phyloP scores from a whole-genome alignment of 2,888 invertebrate species.

The Nemotelus nigrinus region DNA sequence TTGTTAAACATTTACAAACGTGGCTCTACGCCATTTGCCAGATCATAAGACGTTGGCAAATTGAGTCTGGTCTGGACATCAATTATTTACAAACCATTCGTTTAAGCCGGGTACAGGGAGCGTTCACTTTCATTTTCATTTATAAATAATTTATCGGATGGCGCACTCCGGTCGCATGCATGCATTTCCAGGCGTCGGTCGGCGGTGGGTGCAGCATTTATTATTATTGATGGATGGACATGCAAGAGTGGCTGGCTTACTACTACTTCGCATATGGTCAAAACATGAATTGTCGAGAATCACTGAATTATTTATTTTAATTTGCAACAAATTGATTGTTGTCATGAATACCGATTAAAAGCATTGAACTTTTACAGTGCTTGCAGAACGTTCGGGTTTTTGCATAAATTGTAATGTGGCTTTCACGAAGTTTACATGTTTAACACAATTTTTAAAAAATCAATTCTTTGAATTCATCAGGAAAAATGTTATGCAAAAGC shows the following conservation, averaged over 20 bases:
- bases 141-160: conserved; percentile 19
- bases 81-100: conserved; percentile 6
- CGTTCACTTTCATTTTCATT: conserved; percentile 16
- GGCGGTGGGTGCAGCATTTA: background rate
- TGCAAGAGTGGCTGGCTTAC: background rate
- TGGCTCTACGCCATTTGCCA: too few relatives aligned
- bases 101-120: background rate
- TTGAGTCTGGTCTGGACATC: background rate
- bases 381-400: background rate
- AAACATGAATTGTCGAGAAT: too few relatives aligned
- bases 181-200: too few relatives aligned
- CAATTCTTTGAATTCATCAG: too few relatives aligned
- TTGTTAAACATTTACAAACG: too few relatives aligned
- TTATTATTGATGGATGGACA: conserved; percentile 2
- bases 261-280: background rate
- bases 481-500: too few relatives aligned
- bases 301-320: conserved; percentile 18
- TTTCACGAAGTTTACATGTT: too few relatives aligned
- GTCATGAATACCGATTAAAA: background rate
- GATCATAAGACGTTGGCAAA: too few relatives aligned
- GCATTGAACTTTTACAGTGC: conserved; percentile 1
- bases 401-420: too few relatives aligned
- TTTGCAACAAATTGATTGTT: background rate
- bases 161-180: background rate
- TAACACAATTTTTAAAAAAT: too few relatives aligned